Base-by-base conservation (phyloP, 2,888 invertebrate species). In the Neria commutata region DNA sequence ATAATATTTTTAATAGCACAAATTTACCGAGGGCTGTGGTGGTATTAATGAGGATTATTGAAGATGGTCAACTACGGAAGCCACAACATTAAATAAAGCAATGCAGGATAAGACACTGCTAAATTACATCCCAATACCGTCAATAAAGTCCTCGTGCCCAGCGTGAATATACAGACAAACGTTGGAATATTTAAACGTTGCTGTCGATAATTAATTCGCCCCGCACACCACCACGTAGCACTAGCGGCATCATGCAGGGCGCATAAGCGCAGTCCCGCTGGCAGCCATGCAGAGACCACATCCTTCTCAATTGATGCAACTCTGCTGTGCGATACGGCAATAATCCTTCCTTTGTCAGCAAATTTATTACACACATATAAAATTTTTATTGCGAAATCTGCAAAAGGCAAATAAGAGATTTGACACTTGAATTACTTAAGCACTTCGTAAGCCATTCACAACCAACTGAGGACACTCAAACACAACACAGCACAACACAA, bases 341-440 rank as follows among this genome's bases (percentile, higher is more conserved):
- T 77, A 77, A 77, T 77, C 77, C 74, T 72, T 74, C 76, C 73
- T 77, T 77, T 77, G 77, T 77, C 77, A 76, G 74, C 76, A 76
- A 74, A 76, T 76, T 77, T 77, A 77, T 76, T 75, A 70, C 75
- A 72, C 68, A 71, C 73, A 74, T 67, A 65, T 66, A 58, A 72
- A 68, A 68, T 70, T 72, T 73, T 74, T 78, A 76, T 78, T 78
- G 77, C 72, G 66, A 77, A 74, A 79, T 78, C 77, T 74, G 75
- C 71, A 77, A 78, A 78, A 77, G 76, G 75, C 76, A 77, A 79
- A 78, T 76, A 77, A 76, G 67, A 76, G 75, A 74, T 73, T 78
- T 77, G 78, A 78, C 80, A 79, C 79, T 79, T 74, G 79, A 78
- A 78, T 79, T 78, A 78, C 76, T 73, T 69, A n/a, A 37, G 37